Percentiles rank a stretch among this genome's conserved stretches.
These are phyloP conservation scores for Elaphurus davidianus DNA, from an alignment of 2,113 vertebrate genomes.

Conservation along the genomic window DNA sequence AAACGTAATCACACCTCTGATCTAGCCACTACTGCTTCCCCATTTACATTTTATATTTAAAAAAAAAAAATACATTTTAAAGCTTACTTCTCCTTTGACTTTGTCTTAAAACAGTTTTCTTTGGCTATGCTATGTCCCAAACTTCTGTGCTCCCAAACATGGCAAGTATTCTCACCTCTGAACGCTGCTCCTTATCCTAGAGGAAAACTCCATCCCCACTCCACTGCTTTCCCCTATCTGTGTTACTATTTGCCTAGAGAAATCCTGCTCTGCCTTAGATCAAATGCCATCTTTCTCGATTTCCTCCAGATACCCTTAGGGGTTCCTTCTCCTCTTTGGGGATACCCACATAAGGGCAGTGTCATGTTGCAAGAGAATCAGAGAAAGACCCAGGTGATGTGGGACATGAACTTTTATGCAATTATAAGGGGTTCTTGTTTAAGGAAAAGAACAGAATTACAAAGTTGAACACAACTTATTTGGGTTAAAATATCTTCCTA, in stretches of 20 bases:
- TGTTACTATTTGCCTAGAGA: neutral
- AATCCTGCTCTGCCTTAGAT: neutral
- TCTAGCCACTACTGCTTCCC: neutral
- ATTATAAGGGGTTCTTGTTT: neutral
- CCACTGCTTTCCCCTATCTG: too few relatives aligned
- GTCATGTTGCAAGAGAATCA: neutral
- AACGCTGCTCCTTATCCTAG: neutral
- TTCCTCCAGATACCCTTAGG: neutral
- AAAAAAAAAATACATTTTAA: neutral
- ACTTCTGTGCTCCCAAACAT: neutral
- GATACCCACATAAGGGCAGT: neutral
- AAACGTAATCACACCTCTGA: neutral
- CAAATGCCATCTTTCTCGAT: neutral
- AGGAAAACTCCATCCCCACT: neutral
- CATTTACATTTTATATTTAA: neutral
- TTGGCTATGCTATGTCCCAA: neutral
- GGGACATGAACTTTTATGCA: neutral
- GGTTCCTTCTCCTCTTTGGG: neutral
- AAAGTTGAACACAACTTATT: neutral
- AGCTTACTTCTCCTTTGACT: neutral
- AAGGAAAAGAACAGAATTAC: neutral
- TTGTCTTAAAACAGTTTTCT: neutral
- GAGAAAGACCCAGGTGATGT: neutral
- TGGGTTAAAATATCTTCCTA: neutral
- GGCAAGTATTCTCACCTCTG: neutral